These are phyloP conservation scores for Spizella passerina DNA, from an alignment of 2,797 vertebrate species.

Conservation along the genomic window DNA sequence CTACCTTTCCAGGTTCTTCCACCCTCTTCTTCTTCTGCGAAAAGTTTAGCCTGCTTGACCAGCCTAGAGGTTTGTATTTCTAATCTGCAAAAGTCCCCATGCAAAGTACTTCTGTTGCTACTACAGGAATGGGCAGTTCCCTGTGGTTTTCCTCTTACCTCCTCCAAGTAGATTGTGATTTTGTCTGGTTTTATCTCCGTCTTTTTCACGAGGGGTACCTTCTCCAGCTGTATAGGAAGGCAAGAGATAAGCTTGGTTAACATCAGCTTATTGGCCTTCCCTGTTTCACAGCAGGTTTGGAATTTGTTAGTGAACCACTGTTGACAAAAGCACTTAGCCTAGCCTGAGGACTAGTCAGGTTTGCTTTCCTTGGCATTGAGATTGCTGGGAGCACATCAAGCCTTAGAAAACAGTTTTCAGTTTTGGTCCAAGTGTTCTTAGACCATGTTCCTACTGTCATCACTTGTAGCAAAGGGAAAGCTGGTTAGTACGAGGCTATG, in stretches of 20 bases:
- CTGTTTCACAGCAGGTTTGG: not conserved
- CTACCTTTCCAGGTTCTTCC: not conserved
- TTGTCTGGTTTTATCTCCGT: slow-evolving; percentile 35
- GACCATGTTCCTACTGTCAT: not conserved
- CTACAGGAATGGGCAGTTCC: not conserved
- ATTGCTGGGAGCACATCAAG: not conserved
- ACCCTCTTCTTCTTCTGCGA: not conserved
- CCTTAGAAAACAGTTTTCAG: not conserved
- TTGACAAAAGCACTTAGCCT: not conserved
- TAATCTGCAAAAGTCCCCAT: not conserved
- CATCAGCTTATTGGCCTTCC: not conserved
- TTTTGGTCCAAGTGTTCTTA: not conserved
- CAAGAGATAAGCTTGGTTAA: not conserved
- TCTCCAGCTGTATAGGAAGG: slow-evolving; percentile 19
- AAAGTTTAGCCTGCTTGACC: not conserved
- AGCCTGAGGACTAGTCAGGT: not conserved
- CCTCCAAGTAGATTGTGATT: slow-evolving; percentile 52
- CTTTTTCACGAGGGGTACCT: slow-evolving; percentile 17
- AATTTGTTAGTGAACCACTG: not conserved
- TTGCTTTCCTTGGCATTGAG: not conserved
- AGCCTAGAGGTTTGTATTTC: not conserved
- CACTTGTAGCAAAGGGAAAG: not conserved
- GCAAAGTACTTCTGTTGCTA: not conserved
- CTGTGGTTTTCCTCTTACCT: slow-evolving; percentile 33
- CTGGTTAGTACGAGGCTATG: not conserved